A percentile compares a stretch with the other conserved stretches of the same genome.
These are phyloP conservation scores for Timema podura DNA, from an alignment of 2,888 invertebrate genomes.

Conservation along the genomic window DNA sequence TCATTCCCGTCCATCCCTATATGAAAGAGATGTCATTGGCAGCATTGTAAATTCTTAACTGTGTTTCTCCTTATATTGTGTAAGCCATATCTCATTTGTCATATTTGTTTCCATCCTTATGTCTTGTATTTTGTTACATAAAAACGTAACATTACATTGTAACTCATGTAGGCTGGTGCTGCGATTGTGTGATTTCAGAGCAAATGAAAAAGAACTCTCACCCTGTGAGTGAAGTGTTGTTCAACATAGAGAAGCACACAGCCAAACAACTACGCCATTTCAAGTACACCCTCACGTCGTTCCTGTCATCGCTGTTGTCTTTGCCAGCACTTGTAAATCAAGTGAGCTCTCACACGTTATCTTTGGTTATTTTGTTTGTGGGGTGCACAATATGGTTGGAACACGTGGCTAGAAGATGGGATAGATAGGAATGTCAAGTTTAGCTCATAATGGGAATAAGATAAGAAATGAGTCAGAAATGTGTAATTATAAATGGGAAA, in stretches of 20 bases:
- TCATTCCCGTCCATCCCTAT: too few species aligned
- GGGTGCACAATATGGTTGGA: too few species aligned
- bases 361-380: too few species aligned
- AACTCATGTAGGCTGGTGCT: not conserved
- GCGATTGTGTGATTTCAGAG: not conserved
- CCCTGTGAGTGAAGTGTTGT: constrained; percentile 49
- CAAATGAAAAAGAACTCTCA: not conserved
- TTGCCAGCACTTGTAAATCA: constrained; percentile 65
- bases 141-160: not conserved
- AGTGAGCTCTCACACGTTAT: constrained; percentile 37
- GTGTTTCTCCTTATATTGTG: too few species aligned
- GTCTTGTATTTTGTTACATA: not conserved
- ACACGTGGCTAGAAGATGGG: too few species aligned
- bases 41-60: too few species aligned
- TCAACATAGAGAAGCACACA: constrained; percentile 60
- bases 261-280: constrained; percentile 78
- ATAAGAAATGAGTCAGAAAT: too few species aligned
- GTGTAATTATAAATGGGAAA: too few species aligned
- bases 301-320: constrained; percentile 65
- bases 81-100: too few species aligned
- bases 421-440: too few species aligned
- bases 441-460: too few species aligned
- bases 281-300: constrained; percentile 73
- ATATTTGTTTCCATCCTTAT: not conserved
- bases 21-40: too few species aligned